A percentile compares a stretch with the other conserved stretches of the same genome.
These are phyloP conservation scores for Antedon bifida DNA, from an alignment of 35 echinoderm and acorn worm genomes.

Conservation along the genomic window DNA sequence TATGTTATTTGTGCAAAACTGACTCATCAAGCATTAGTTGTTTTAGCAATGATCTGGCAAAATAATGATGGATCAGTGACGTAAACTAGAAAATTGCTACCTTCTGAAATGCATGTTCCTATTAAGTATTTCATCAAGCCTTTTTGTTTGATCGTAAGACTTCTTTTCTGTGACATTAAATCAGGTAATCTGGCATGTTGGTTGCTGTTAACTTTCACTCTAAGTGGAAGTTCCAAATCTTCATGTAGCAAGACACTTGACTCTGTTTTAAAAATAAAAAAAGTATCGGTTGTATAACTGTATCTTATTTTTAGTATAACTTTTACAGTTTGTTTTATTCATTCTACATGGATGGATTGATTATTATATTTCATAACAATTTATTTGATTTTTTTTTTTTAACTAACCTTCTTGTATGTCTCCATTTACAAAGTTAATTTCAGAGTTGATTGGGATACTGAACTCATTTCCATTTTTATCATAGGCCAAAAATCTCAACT, in stretches of 20 bases:
- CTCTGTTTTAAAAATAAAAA: too few species aligned
- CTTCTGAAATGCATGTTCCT: neutral
- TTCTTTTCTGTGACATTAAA: neutral
- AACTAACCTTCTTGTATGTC: neutral
- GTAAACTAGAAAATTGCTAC: neutral
- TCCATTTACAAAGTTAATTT: neutral
- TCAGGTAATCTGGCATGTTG: neutral
- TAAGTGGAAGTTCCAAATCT: neutral
- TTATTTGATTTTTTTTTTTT: too few species aligned
- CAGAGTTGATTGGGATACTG: neutral
- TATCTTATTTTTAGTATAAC: too few species aligned
- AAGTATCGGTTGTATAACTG: too few species aligned
- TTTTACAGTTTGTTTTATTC: too few species aligned
- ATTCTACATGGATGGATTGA: too few species aligned
- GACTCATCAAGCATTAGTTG: too few species aligned
- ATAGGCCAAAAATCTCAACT: neutral
- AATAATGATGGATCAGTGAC: too few species aligned
- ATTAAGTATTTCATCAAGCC: neutral
- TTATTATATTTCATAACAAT: too few species aligned
- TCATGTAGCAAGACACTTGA: neutral
- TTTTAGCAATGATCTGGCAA: too few species aligned
- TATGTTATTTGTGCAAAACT: too few species aligned
- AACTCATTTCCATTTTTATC: neutral
- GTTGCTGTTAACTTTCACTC: neutral
- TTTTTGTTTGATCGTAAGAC: neutral